These are phyloP conservation scores for Nerophis lumbriciformis DNA, from an alignment of 2,113 vertebrate genomes.

Conservation along the genomic window DNA sequence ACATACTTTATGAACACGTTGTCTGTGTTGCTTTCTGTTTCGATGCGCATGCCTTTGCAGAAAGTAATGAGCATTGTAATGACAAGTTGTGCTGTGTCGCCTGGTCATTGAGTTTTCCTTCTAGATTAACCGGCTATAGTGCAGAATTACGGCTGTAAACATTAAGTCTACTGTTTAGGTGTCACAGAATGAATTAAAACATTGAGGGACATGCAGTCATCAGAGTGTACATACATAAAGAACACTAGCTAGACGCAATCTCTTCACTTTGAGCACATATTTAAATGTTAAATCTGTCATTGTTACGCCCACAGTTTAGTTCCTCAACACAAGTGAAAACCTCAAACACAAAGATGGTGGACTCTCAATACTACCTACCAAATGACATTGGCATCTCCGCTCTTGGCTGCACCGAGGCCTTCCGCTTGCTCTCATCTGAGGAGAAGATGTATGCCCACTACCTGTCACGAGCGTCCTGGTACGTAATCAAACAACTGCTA, in stretches of 20 bases:
- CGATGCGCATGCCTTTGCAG: neutral
- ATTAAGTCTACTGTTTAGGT: neutral
- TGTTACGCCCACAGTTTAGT: conserved; percentile 14
- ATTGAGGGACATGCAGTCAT: neutral
- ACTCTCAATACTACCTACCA: conserved; percentile 87
- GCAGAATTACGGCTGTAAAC: neutral
- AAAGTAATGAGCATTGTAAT: neutral
- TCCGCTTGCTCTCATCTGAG: conserved; percentile 76
- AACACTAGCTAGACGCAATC: neutral
- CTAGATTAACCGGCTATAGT: too few relatives aligned
- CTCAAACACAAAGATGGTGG: conserved; percentile 71
- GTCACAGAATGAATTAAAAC: neutral
- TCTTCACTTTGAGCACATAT: too few relatives aligned
- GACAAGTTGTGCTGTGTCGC: neutral
- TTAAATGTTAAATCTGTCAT: neutral
- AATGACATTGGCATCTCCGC: conserved; percentile 81
- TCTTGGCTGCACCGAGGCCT: conserved; percentile 82
- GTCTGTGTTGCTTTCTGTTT: neutral
- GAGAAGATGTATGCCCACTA: conserved; percentile 85
- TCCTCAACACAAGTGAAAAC: conserved; percentile 17
- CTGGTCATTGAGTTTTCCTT: neutral
- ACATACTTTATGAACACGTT: too few relatives aligned
- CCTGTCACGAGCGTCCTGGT: conserved; percentile 83
- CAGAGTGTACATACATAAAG: neutral
- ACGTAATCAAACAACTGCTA: conserved; percentile 20